Evolutionary conservation across 1,140 invertebrate species (phyloP).

Genomic region (Panagrolaimus sp.): DNA sequence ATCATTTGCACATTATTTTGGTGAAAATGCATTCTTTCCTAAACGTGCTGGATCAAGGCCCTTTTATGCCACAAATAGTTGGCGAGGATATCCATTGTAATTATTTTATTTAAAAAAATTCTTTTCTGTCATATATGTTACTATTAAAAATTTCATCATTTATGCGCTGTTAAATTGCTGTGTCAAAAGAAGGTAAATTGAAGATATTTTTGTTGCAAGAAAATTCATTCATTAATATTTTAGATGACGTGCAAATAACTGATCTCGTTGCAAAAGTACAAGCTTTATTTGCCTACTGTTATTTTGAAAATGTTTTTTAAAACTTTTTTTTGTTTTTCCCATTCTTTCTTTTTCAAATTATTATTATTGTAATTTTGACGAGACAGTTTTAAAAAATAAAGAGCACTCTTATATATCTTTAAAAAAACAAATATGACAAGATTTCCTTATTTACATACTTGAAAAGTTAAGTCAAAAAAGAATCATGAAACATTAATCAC

Average conservation of each 20-base stretch:
- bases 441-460: no score
- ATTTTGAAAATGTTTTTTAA: not conserved
- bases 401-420: no score
- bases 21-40: not conserved
- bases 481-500: no score
- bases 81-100: constrained; percentile 10
- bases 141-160: not conserved
- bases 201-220: no score
- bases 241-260: not conserved
- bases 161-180: no score
- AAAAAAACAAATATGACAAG: no score
- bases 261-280: not conserved
- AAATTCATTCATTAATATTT: no score
- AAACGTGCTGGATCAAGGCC: constrained; percentile 10
- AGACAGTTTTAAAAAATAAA: not conserved
- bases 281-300: not conserved
- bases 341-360: no score
- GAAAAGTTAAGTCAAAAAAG: no score
- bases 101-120: not conserved
- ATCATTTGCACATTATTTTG: constrained; percentile 1
- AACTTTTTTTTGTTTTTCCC: not conserved
- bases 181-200: no score
- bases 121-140: not conserved
- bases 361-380: constrained; percentile 12
- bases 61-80: not conserved